Evolutionary conservation across 2,113 vertebrate species (phyloP), one percentile per base, ranked within the genome.

Genomic region (Orthonyx spaldingii): DNA sequence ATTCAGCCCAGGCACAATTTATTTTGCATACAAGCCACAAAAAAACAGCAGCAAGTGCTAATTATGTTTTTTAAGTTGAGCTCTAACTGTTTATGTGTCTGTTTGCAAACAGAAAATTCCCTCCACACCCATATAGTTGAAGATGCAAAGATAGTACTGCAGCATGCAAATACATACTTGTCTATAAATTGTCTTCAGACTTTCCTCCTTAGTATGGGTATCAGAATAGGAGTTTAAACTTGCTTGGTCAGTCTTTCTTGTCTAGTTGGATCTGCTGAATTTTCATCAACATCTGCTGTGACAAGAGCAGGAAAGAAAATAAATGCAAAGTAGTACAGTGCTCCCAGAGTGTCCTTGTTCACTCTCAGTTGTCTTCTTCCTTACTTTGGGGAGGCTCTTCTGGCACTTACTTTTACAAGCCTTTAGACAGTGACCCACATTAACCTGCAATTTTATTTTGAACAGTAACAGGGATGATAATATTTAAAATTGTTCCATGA

Each of bases 31-130:
- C 32, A 65, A 39, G 42, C 57, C 66, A 28, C 37, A 76, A 89
- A 79, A 85, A 64, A 91, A 7, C 61, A 76, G 9, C 70, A 78
- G 26, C 53, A 91, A 92, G 27, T 59, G 33, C 56, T 91, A 88
- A 96, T 96, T 96, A 89, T 8, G 63, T 50, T 72, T 97, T 92
- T 95, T 69, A 92, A 53, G 49, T 53, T 39, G 44, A 96, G 32
- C 13, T 23, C 88, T 97, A 94, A 52, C 84, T 95, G 50, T 66
- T 81, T 68, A 50, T 80, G 26, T 65, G 28, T 94, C 60, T 95
- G 78, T 96, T 96, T 97, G 75, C 93, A 94, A 97, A 97, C 77
- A 97, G 64, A 47, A 74, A 86, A 87, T 96, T 97, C 70, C 50
- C 72, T 96, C 69, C 80, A 87, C 84, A 52, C 28, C 26, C 80